Base-by-base conservation (phyloP, 2,797 vertebrate species). In the Arrhamphus sclerolepis region DNA sequence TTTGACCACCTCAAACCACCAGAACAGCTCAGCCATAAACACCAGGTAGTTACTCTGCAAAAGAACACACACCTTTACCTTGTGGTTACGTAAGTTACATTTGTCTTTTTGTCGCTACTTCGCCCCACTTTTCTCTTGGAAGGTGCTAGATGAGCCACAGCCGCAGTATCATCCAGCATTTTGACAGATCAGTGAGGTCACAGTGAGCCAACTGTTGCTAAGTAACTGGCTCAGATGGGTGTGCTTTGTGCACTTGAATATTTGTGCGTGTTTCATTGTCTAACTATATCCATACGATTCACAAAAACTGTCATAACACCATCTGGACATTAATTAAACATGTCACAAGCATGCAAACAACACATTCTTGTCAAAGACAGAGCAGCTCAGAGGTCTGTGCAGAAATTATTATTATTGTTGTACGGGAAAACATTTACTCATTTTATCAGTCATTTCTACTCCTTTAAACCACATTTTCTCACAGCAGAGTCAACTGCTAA, bases 1-100 rank as follows among this genome's bases (percentile, higher is more conserved):
- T 77, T 98, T 98, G 66, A 98, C 98, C 24, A 99, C 97, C 92
- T 98, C 96, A 85, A 98, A 98, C 97, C 98, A 98, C 98, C 98
- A 99, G 90, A 99, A 99, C 71, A 99, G 93, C 83, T 99, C 98
- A 47, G 98, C 98, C 96, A 98, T 96, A 90, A 98, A 99, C 82
- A 98, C 98, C 91, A 98, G 93, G 87, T 97, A 98, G 87, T 99
- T 99, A 88, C 94, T 97, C 97, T 99, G 89, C 20, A 87, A 83
- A n/a, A 70, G 57, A 28, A 71, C 24, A 77, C 26, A 80, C 57
- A 78, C 6, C 0, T 52, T 50, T 53, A 46, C 31, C 16, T 22
- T 49, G n/a, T 49, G 53, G 5, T 48, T 24, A 53, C 11, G 46
- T 42, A 56, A 5, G 2, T 1, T 31, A 20, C 9, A 40, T 21